These are phyloP conservation scores for Oxystoma pomonae DNA, from an alignment of 2,888 invertebrate genomes.

Conservation along the genomic window DNA sequence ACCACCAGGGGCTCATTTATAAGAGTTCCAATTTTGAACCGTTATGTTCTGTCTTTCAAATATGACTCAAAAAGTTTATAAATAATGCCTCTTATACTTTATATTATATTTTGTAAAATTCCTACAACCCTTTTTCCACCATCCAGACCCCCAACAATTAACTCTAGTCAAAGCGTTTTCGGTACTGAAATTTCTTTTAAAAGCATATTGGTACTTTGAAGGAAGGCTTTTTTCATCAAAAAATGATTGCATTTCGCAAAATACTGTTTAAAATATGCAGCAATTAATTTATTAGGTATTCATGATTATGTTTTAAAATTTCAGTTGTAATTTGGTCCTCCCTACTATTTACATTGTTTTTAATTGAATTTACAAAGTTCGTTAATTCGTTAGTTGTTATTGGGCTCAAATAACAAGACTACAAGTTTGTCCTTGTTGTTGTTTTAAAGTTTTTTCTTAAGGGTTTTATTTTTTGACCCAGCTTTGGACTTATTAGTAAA, in stretches of 20 bases:
- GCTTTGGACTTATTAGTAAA: background rate
- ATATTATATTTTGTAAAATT: background rate
- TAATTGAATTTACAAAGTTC: background rate
- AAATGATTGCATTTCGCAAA: background rate
- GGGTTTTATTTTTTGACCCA: conserved; percentile 4
- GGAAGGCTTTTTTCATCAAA: too few relatives aligned
- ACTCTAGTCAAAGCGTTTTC: conserved; percentile 1
- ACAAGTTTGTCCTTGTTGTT: background rate
- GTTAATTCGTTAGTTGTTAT: background rate
- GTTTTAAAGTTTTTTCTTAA: background rate
- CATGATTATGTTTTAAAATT: background rate
- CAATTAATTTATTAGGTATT: background rate
- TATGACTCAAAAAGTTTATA: background rate
- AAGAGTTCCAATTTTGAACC: background rate
- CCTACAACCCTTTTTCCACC: conserved; percentile 1
- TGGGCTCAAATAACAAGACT: background rate
- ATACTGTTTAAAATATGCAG: background rate
- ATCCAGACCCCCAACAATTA: background rate
- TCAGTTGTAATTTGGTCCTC: background rate
- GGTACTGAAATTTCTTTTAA: background rate
- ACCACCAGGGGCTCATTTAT: conserved; percentile 1
- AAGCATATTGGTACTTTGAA: background rate
- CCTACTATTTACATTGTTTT: background rate
- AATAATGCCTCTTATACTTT: background rate
- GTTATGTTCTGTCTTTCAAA: background rate